phyloP scores from a whole-genome alignment of 2,113 vertebrate species.

The Brachyhypopomus gauderio region DNA sequence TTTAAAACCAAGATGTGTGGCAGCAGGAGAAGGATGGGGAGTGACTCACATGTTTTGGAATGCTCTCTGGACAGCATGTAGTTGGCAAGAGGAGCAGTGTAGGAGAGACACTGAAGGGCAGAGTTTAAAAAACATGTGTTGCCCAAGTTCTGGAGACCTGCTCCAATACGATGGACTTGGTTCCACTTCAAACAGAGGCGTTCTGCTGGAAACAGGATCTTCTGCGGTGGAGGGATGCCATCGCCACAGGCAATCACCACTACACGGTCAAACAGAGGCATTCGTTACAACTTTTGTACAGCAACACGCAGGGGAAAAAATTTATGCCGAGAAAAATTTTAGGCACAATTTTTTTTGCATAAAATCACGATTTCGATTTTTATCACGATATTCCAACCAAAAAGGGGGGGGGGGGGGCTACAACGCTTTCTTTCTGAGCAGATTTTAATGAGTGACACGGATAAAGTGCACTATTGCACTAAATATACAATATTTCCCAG shows the following conservation, averaged over 20 bases:
- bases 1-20: background rate
- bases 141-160: slow-evolving; percentile 94
- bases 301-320: too few species aligned
- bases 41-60: slow-evolving; percentile 87
- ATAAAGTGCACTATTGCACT: too few species aligned
- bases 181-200: slow-evolving; percentile 92
- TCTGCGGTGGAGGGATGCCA: slow-evolving; percentile 88
- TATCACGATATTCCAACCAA: too few species aligned
- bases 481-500: too few species aligned
- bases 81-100: slow-evolving; percentile 92
- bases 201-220: slow-evolving; percentile 90
- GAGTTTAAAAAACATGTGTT: slow-evolving; percentile 97
- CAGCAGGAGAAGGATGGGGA: background rate
- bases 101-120: slow-evolving; percentile 93
- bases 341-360: too few species aligned
- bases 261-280: slow-evolving; percentile 52
- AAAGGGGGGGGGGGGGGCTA: too few species aligned
- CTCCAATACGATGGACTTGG: slow-evolving; percentile 86
- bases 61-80: slow-evolving; percentile 95
- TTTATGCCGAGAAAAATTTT: too few species aligned
- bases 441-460: too few species aligned
- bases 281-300: background rate
- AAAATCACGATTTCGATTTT: too few species aligned
- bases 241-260: slow-evolving; percentile 79
- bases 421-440: too few species aligned